Conservation (phyloP, 2,888 invertebrate genomes). For the Kryphioiulus occultus region DNA sequence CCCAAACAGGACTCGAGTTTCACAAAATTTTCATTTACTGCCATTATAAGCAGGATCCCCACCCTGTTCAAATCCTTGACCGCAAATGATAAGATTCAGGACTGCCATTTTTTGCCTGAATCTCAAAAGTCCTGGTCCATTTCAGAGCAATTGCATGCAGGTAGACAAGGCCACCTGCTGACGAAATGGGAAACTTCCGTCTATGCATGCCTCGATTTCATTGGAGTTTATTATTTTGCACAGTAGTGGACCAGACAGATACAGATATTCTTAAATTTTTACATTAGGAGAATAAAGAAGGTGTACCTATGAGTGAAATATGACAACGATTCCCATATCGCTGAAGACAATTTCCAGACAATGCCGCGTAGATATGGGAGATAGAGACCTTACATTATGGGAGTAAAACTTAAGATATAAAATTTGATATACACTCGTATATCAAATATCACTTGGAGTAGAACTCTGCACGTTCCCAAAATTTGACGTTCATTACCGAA, state of each 20-base stretch:
- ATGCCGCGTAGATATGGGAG: neutral
- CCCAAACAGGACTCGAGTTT: neutral
- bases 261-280: neutral
- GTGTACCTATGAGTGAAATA: neutral
- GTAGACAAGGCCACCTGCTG: slow-evolving; percentile 7
- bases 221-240: neutral
- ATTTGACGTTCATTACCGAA: too few species aligned
- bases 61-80: neutral
- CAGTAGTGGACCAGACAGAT: neutral
- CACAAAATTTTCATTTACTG: neutral
- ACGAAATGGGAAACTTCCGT: neutral
- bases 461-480: too few species aligned
- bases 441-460: too few species aligned
- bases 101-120: neutral
- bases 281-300: neutral
- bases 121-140: neutral
- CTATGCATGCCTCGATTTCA: neutral
- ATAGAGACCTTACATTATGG: too few species aligned
- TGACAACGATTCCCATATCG: neutral
- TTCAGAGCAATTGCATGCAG: neutral
- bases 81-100: neutral
- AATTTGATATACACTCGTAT: too few species aligned
- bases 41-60: neutral
- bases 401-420: too few species aligned
- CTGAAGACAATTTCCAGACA: neutral